Base-by-base conservation (phyloP, 2,113 vertebrate genomes). In the Oncorhynchus nerka region DNA sequence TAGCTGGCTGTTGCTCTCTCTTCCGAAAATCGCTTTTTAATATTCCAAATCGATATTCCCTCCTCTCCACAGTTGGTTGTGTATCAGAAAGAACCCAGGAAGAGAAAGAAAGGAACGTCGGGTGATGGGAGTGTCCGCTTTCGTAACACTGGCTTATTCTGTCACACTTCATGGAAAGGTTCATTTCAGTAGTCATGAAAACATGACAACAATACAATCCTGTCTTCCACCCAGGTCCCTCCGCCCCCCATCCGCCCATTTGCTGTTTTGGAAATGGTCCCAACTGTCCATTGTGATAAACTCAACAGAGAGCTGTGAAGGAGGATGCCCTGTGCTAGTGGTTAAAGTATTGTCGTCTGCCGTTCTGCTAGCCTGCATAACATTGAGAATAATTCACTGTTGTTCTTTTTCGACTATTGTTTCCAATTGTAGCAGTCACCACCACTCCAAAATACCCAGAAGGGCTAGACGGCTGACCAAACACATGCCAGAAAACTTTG, bases 241-340 rank as follows among this genome's bases (percentile, higher is more conserved):
- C 49, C 51, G 49, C 39, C 32, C 49, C 0, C 77, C 81, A 74
- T 80, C 82, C 74, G 9, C 83, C 78, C 83, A 65, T 62, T 72
- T 32, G 57, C 82, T 45, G 39, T 11, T 70, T 85, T 89, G 85
- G 91, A 89, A 85, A 69, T 64, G 73, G 45, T 89, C 83, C 87
- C 71, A 51, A 85, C 82, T 55, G 39, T 88, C 86, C 80, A 83
- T 84, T 88, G 85, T 86, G 89, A 86, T 81, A 80, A 88, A 83
- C 85, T 70, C 74, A 87, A 77, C 76, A 80, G 9, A 78, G 83
- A 84, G 78, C 84, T 83, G 73, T 82, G 22, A 80, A 84, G 77
- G 76, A 83, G 78, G 79, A 84, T 76, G 77, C 78, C 86, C 82
- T 69, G 74, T 30, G 34, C 82, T 87, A 55, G 80, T 84, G 75